phyloP scores from a whole-genome alignment of 1,140 invertebrate species.

The Drosophila lini region DNA sequence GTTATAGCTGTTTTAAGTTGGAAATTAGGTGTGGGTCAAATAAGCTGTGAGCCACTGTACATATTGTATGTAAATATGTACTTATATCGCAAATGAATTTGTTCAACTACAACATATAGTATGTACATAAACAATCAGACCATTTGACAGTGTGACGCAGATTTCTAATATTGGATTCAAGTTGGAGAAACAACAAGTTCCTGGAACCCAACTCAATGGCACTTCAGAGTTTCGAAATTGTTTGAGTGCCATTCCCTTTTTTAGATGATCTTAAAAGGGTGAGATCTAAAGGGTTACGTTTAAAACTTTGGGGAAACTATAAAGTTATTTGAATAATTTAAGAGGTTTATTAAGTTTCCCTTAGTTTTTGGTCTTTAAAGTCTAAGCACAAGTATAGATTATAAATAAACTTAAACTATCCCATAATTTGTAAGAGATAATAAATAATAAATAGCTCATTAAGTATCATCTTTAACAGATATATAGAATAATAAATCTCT shows the following conservation, averaged over 20 bases:
- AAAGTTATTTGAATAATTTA: background rate
- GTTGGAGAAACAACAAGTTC: constrained; percentile 25
- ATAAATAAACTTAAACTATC: background rate
- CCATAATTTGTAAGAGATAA: background rate
- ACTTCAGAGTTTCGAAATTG: constrained; percentile 19
- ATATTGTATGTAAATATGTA: constrained; percentile 49
- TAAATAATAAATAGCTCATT: background rate
- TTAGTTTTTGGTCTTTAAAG: too few species aligned
- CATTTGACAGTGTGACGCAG: constrained; percentile 36
- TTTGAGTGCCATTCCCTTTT: background rate
- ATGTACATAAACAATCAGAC: constrained; percentile 42
- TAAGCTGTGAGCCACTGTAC: too few species aligned
- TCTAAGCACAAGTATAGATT: too few species aligned
- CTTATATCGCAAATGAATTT: constrained; percentile 70
- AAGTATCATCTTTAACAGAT: background rate
- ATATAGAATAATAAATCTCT: too few species aligned
- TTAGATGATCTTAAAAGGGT: background rate
- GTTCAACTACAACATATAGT: constrained; percentile 50
- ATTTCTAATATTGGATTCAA: constrained; percentile 37
- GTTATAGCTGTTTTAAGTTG: too few species aligned
- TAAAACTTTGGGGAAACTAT: background rate
- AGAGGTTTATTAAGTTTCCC: background rate
- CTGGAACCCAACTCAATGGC: constrained; percentile 7
- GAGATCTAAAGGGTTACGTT: background rate
- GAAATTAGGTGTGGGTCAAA: too few species aligned